Base-by-base conservation (phyloP, 1,140 invertebrate species). In the Drosophila bocqueti region DNA sequence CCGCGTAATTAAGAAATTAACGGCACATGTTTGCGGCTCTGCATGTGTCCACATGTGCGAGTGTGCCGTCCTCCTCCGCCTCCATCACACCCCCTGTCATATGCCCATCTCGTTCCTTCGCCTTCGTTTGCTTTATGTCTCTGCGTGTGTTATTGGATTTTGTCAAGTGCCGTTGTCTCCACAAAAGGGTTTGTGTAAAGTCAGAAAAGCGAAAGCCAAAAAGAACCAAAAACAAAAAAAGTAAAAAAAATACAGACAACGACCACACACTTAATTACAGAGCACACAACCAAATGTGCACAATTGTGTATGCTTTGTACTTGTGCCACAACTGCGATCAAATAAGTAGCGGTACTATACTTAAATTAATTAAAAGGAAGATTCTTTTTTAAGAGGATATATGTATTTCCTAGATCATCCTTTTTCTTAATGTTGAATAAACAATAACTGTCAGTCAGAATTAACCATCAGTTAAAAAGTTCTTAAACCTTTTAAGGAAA, bases 1-100 rank as follows among this genome's bases (percentile, higher is more conserved):
- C 77, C 83, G 83, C 84, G 84, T 87, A 87, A 87, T 87, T 87
- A 87, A 87, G 83, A 87, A 87, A 87, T 87, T 87, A 87, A 87
- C 83, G 83, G 81, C 83, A 87, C 84, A 87, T 87, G 84, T 89
- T 87, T 83, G 81, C 68, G 65, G 65, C 66, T 86, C 79, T 79
- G 72, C 72, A 73, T 76, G 60, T 76, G 73, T 63, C 59, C 72
- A 76, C 62, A 77, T 73, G 38, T 73, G 69, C 58, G 45, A 38
- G 42, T 58, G 63, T 75, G 36, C 52, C 13, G 18, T 36, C 31
- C 50, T 26, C 26, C 29, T 58, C 55, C 26, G 46, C 26, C 38
- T 45, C 59, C 43, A 43, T 50, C 24, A 18, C 34, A 26, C 24
- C 62, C 46, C 49, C 42, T 36, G 31, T 40, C 31, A 34, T 64